Evolutionary conservation across 2,888 invertebrate species (phyloP).

Genomic region (Boloria selene): DNA sequence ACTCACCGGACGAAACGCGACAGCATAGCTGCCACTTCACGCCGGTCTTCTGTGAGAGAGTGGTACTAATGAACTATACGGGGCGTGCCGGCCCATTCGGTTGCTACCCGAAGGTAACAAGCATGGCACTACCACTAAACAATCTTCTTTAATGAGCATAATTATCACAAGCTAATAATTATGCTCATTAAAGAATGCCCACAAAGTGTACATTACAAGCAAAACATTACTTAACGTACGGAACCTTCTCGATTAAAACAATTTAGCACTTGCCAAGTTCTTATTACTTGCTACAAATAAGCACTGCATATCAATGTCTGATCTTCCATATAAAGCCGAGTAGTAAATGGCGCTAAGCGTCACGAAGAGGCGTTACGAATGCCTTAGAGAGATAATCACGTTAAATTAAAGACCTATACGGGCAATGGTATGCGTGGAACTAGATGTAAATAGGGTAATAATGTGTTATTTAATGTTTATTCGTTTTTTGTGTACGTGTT

Average conservation of each 20-base stretch:
- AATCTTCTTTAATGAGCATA: too few species aligned
- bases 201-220: not conserved
- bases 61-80: too few species aligned
- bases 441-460: constrained; percentile 19
- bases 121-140: too few species aligned
- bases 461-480: constrained; percentile 10
- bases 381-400: constrained; percentile 13
- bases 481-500: not conserved
- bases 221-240: not conserved
- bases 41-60: too few species aligned
- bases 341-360: constrained; percentile 11
- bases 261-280: not conserved
- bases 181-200: too few species aligned
- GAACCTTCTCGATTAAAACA: not conserved
- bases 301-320: constrained; percentile 5
- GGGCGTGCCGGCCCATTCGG: too few species aligned
- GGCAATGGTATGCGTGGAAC: constrained; percentile 5
- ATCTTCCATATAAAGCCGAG: constrained; percentile 9
- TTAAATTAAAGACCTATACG: constrained; percentile 1
- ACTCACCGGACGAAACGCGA: too few species aligned
- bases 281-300: constrained; percentile 1
- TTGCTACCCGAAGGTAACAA: too few species aligned
- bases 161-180: too few species aligned
- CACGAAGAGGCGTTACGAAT: constrained; percentile 11
- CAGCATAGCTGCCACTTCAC: too few species aligned